Evolutionary conservation across 2,113 vertebrate genomes (phyloP), one percentile per base, ranked within the genome.

Genomic region (Chelonoidis abingdonii): DNA sequence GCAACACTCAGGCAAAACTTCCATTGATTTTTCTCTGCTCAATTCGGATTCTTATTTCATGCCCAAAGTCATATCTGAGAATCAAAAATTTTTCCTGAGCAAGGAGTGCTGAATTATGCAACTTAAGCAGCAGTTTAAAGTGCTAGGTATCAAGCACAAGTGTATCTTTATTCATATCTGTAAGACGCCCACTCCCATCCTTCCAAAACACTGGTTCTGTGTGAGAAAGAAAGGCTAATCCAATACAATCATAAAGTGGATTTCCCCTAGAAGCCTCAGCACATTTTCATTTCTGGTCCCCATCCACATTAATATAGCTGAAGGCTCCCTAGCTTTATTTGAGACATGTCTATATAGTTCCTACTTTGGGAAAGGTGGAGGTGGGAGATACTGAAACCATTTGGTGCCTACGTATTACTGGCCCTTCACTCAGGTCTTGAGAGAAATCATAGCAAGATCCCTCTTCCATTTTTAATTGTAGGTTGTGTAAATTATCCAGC

Each of bases 401-500:
- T 41, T 3, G 31, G 69, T 53, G 76, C 88, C 79, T 86, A 41
- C 27, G 47, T 86, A 44, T 31, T 54, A 80, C 14, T 0, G 1
- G 8, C 17, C 79, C 90, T 65, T 80, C 79, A 59, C 79, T 86
- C 81, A 89, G 79, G 53, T 91, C 92, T 89, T 85, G 75, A 65
- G 90, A 94, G 95, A 95, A 94, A 81, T 94, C 88, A 83, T 82
- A 72, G 59, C 94, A 97, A 96, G 41, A 97, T 96, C 96, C 92
- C 11, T 80, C 13, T 91, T 93, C 83, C 52, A 80, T 86, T 95
- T 97, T 97, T 95, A 86, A 91, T 35, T 84, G 86, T 78, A 96
- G 91, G 95, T 89, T 75, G 88, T 24, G 38, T 17, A 53, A 44
- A 79, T 65, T 59, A 57, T 94, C 65, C 76, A 93, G 31, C 49